Percentiles rank a stretch among this genome's conserved stretches.
Conservation (phyloP, 1,140 invertebrate species). For the Antheraea mylitta region DNA sequence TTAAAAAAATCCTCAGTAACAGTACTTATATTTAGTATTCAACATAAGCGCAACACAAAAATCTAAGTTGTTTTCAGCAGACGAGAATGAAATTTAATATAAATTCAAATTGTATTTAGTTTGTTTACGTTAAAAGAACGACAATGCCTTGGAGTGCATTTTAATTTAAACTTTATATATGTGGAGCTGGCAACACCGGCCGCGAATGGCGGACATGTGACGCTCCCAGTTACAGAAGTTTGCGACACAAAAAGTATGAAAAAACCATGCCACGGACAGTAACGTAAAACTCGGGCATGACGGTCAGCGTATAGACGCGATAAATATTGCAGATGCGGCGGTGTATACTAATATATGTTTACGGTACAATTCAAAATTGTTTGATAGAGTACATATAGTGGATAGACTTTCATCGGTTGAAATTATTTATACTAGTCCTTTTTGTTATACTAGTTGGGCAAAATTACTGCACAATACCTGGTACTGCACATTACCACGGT, state of each 20-base stretch:
- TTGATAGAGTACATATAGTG: too few species aligned
- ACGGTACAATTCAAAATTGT: neutral
- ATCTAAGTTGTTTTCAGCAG: conserved; percentile 27
- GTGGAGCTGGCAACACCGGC: conserved; percentile 23
- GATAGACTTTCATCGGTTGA: too few species aligned
- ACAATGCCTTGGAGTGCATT: conserved; percentile 18
- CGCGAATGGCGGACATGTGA: conserved; percentile 32
- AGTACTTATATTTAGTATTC: too few species aligned
- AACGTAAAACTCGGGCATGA: conserved; percentile 46
- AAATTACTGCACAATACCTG: too few species aligned
- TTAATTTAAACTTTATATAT: conserved; percentile 42
- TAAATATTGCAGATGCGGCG: conserved; percentile 9
- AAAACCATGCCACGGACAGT: conserved; percentile 33
- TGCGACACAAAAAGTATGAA: conserved; percentile 52
- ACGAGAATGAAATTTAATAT: neutral
- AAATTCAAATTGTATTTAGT: neutral
- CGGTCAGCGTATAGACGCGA: conserved; percentile 27
- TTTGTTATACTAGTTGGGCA: too few species aligned
- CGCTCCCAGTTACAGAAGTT: conserved; percentile 48
- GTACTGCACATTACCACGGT: too few species aligned
- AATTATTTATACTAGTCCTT: too few species aligned
- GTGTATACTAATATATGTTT: conserved; percentile 11
- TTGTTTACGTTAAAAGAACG: neutral
- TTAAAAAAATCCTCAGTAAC: too few species aligned
- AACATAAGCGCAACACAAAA: too few species aligned